Evolutionary conservation across 1,140 invertebrate species (phyloP).

Genomic region (Bombus fervidus): DNA sequence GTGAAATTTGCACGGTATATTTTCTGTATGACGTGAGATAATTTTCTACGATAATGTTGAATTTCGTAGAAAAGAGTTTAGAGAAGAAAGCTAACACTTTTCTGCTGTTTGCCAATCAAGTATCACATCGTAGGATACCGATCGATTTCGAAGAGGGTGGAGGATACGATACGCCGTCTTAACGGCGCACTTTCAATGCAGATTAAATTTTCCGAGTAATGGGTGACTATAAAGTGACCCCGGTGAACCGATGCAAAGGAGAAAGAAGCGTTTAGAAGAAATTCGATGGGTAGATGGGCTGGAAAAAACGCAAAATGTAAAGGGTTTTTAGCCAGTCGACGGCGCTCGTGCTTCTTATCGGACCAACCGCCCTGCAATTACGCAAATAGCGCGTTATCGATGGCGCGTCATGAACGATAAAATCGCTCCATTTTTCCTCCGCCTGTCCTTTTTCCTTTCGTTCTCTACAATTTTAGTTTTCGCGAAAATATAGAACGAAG

Average conservation of each 20-base stretch:
- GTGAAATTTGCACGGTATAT: no score
- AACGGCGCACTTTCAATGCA: slow-evolving; percentile 57
- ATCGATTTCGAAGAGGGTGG: slow-evolving; percentile 20
- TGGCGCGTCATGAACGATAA: background rate
- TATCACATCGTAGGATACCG: slow-evolving; percentile 13
- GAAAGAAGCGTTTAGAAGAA: slow-evolving; percentile 53
- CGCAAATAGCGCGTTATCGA: slow-evolving; percentile 64
- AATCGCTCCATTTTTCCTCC: background rate
- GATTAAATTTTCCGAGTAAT: slow-evolving; percentile 64
- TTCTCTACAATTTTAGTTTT: background rate
- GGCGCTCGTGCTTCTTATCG: slow-evolving; percentile 59
- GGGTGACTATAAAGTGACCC: slow-evolving; percentile 46
- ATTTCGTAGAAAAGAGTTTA: background rate
- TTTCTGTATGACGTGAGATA: no score
- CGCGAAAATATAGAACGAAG: no score
- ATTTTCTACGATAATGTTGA: background rate
- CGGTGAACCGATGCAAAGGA: slow-evolving; percentile 10
- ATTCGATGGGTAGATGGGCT: slow-evolving; percentile 42
- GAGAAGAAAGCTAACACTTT: background rate
- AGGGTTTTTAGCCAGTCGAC: slow-evolving; percentile 56
- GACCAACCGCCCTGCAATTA: slow-evolving; percentile 56
- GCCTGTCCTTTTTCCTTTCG: no score
- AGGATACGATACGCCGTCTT: slow-evolving; percentile 26
- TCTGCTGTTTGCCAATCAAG: background rate
- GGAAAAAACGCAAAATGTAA: slow-evolving; percentile 53